Evolutionary conservation across 2,888 invertebrate species (phyloP).

Genomic region (Drosophila incognita): DNA sequence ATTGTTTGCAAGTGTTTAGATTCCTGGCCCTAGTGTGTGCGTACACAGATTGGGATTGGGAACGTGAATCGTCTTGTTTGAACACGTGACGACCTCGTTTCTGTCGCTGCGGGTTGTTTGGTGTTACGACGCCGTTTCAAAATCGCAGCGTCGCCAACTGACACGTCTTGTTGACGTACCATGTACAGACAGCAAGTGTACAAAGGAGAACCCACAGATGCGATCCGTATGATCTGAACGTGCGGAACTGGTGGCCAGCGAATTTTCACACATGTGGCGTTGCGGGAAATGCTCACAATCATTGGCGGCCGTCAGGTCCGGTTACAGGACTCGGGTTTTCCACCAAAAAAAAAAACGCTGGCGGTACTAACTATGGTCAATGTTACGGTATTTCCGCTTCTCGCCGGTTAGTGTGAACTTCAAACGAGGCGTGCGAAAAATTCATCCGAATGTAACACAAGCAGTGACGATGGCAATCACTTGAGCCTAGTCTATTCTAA

Average conservation of each 20-base stretch:
- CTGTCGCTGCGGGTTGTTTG: conserved; percentile 62
- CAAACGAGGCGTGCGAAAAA: conserved; percentile 71
- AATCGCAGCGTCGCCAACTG: conserved; percentile 55
- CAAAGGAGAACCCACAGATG: conserved; percentile 5
- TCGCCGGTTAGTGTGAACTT: conserved; percentile 54
- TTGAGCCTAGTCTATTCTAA: conserved; percentile 31
- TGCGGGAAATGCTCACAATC: conserved; percentile 52
- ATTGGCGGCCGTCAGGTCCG: conserved; percentile 55
- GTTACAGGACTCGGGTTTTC: conserved; percentile 58
- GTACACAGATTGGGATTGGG: conserved; percentile 34
- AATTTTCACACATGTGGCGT: conserved; percentile 70
- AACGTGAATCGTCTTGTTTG: conserved; percentile 64
- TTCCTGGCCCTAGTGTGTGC: conserved; percentile 55
- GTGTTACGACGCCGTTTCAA: conserved; percentile 50
- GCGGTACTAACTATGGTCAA: conserved; percentile 50
- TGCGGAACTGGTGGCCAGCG: conserved; percentile 57
- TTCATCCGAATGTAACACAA: conserved; percentile 71
- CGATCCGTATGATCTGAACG: conserved; percentile 38
- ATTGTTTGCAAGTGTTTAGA: conserved; percentile 60
- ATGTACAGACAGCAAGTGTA: conserved; percentile 51
- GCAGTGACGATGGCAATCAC: conserved; percentile 29
- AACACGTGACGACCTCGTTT: conserved; percentile 77
- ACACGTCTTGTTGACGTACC: conserved; percentile 48
- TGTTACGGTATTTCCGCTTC: conserved; percentile 71
- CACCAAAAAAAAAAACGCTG: conserved; percentile 27